Conservation (phyloP, 2,113 vertebrate genomes). For the Electrona antarctica region DNA sequence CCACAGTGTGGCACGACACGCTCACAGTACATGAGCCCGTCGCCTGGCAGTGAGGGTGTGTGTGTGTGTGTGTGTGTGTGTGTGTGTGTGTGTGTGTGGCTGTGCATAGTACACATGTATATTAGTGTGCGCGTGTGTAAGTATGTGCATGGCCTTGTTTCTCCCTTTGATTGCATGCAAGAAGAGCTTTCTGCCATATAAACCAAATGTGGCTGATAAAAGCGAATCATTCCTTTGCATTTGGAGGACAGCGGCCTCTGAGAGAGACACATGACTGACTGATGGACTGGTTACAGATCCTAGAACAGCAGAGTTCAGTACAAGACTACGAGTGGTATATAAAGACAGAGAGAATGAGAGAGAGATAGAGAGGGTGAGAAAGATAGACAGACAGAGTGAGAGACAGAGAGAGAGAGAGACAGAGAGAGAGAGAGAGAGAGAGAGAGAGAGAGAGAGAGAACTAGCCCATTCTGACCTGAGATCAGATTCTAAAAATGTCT, state of each 20-base stretch:
- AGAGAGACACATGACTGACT: conserved; percentile 64
- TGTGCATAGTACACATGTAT: too few relatives aligned
- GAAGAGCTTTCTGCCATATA: conserved; percentile 53
- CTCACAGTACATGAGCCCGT: conserved; percentile 48
- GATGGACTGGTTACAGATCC: conserved; percentile 68
- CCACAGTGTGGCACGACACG: conserved; percentile 61
- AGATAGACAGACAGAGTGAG: conserved; percentile 1
- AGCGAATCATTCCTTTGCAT: conserved; percentile 62
- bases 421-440: conserved; percentile 51
- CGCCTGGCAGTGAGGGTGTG: conserved; percentile 45
- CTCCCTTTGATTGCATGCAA: conserved; percentile 61
- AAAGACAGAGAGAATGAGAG: conserved; percentile 58
- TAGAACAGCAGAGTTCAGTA: conserved; percentile 71
- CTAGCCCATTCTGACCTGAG: too few relatives aligned
- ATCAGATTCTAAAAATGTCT: too few relatives aligned
- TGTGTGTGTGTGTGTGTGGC: background rate
- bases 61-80: conserved; percentile 1
- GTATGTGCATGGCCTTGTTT: conserved; percentile 29
- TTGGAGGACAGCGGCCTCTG: conserved; percentile 66
- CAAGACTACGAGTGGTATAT: conserved; percentile 43
- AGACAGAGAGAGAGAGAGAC: conserved; percentile 52
- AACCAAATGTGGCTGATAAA: conserved; percentile 61
- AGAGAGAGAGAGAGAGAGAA: conserved; percentile 48
- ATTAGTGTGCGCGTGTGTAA: background rate
- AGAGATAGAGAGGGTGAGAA: conserved; percentile 38